These are phyloP conservation scores for Ferdinandea cuprea DNA, from an alignment of 2,888 invertebrate species.

Conservation along the genomic window DNA sequence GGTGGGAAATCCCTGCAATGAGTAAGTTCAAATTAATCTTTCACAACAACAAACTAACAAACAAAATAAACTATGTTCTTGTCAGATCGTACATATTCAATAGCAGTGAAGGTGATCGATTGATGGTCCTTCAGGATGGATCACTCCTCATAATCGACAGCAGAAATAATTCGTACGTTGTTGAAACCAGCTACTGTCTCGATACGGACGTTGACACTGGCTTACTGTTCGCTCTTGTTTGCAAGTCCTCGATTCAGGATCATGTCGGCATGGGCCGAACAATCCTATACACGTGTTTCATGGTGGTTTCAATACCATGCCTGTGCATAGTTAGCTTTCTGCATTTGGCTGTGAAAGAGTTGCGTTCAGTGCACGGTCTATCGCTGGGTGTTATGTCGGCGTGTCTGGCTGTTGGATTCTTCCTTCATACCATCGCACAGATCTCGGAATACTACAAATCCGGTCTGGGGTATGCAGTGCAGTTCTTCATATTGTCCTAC, in stretches of 20 bases:
- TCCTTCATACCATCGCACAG: slow-evolving; percentile 80
- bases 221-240: slow-evolving; percentile 80
- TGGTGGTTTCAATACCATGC: slow-evolving; percentile 81
- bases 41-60: background rate
- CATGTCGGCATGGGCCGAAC: slow-evolving; percentile 78
- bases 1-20: slow-evolving; percentile 82
- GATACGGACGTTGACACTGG: slow-evolving; percentile 80
- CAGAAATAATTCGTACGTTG: slow-evolving; percentile 79
- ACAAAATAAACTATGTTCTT: slow-evolving; percentile 31
- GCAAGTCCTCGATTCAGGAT: slow-evolving; percentile 79
- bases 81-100: slow-evolving; percentile 76
- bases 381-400: slow-evolving; percentile 81
- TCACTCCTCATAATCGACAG: slow-evolving; percentile 80
- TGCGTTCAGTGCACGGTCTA: slow-evolving; percentile 81
- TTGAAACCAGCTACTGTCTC: slow-evolving; percentile 80
- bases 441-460: slow-evolving; percentile 78
- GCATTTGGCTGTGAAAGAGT: slow-evolving; percentile 78
- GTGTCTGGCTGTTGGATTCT: slow-evolving; percentile 80
- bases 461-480: slow-evolving; percentile 80
- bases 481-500: slow-evolving; percentile 81
- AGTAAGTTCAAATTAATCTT: slow-evolving; percentile 75
- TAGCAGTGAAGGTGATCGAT: slow-evolving; percentile 78
- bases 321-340: slow-evolving; percentile 79
- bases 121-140: slow-evolving; percentile 81
- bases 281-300: slow-evolving; percentile 79